Evolutionary conservation across 2,888 invertebrate genomes (phyloP).

Genomic region (Euclidia mi): DNA sequence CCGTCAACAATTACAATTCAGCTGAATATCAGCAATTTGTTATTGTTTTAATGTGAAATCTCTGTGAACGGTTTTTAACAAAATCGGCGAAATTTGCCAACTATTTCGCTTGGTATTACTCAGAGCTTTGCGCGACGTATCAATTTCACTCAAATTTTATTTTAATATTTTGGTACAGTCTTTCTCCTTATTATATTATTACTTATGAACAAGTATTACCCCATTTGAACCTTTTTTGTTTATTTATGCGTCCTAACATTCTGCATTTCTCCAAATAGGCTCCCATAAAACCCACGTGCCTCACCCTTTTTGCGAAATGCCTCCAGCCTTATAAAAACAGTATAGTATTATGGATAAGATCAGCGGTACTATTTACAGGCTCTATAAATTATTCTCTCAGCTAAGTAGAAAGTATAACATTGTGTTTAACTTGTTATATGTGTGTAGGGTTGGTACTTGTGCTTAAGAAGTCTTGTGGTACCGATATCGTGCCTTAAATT

Average conservation of each 20-base stretch:
- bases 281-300: conserved; percentile 13
- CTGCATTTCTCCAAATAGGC: conserved; percentile 4
- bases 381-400: conserved; percentile 35
- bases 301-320: conserved; percentile 16
- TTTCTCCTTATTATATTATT: no score
- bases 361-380: conserved; percentile 24
- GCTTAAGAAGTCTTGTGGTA: no score
- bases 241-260: conserved; percentile 10
- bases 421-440: conserved; percentile 10
- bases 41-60: no score
- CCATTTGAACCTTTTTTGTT: neutral
- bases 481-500: no score
- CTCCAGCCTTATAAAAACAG: conserved; percentile 19
- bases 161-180: no score
- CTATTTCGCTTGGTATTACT: no score
- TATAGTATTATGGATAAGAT: conserved; percentile 23
- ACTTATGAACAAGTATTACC: conserved; percentile 1
- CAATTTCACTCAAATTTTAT: no score
- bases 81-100: no score
- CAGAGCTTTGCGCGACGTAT: no score
- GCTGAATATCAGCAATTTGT: no score
- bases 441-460: neutral
- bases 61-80: no score
- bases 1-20: no score
- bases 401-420: conserved; percentile 23